A percentile compares a stretch with the other conserved stretches of the same genome.
phyloP scores from a whole-genome alignment of 2,797 vertebrate genomes.

The Gambusia yucatana region DNA sequence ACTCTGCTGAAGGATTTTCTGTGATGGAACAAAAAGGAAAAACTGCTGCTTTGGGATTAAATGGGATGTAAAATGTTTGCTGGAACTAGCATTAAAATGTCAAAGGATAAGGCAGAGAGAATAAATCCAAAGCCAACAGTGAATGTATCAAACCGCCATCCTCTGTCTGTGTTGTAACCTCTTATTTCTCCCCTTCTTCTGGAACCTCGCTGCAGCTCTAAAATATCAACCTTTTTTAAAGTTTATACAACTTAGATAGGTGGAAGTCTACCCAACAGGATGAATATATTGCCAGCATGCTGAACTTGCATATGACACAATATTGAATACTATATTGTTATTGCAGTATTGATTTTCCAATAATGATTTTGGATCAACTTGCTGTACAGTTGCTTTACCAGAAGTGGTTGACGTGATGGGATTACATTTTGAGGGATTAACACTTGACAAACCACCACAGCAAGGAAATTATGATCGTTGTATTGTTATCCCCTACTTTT shows the following conservation, averaged over 20 bases:
- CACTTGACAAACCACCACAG: neutral
- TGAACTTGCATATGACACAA: neutral
- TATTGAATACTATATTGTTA: neutral
- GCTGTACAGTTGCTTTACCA: neutral
- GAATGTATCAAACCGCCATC: neutral
- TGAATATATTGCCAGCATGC: neutral
- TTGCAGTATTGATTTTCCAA: neutral
- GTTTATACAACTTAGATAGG: neutral
- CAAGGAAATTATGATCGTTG: neutral
- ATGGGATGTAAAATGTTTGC: conserved; percentile 21
- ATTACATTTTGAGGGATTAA: neutral
- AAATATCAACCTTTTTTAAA: neutral
- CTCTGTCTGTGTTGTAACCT: neutral
- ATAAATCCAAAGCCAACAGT: conserved; percentile 24
- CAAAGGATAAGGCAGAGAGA: conserved; percentile 4
- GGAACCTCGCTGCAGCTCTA: neutral
- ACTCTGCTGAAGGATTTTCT: conserved; percentile 31
- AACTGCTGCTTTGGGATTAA: conserved; percentile 30
- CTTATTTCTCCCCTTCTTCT: neutral
- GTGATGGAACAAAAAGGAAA: conserved; percentile 28
- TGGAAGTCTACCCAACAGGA: neutral
- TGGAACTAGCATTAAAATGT: conserved; percentile 24
- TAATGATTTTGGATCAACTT: neutral
- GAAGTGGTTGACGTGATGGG: neutral
- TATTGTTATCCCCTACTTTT: neutral